A percentile compares a stretch with the other conserved stretches of the same genome.
Evolutionary conservation across 2,113 vertebrate species (phyloP).

Genomic region (Lycaon pictus): DNA sequence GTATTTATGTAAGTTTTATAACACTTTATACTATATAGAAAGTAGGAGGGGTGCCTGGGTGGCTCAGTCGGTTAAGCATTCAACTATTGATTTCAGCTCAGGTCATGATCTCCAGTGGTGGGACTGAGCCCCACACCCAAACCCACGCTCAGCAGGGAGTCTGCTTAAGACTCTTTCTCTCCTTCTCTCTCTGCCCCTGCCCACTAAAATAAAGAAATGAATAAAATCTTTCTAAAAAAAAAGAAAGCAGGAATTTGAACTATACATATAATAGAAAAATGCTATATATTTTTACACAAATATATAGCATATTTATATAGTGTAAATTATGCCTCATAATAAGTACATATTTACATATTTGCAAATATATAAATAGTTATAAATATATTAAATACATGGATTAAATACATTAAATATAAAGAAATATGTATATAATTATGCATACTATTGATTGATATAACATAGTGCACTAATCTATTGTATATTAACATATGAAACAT

Average conservation of each 20-base stretch:
- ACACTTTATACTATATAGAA: not conserved
- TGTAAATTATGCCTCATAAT: not conserved
- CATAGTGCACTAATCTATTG: not conserved
- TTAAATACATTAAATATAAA: constrained; percentile 1
- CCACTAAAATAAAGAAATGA: no score
- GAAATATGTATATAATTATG: not conserved
- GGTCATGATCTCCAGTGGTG: no score
- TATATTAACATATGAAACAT: not conserved
- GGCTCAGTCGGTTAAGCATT: no score
- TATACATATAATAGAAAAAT: not conserved
- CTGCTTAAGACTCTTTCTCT: no score
- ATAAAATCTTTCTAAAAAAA: no score
- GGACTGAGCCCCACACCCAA: no score
- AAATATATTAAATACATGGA: not conserved
- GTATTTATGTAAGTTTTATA: not conserved
- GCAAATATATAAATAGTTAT: not conserved
- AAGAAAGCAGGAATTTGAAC: not conserved
- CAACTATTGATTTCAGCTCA: no score
- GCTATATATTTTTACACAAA: not conserved
- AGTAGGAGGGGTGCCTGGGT: not conserved
- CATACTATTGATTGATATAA: not conserved
- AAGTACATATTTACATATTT: not conserved
- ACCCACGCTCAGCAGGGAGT: no score
- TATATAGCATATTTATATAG: not conserved
- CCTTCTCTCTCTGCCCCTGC: no score